Percentiles rank a stretch among this genome's conserved stretches.
Conservation (phyloP, 2,888 invertebrate genomes). For the Tinea pellionella region DNA sequence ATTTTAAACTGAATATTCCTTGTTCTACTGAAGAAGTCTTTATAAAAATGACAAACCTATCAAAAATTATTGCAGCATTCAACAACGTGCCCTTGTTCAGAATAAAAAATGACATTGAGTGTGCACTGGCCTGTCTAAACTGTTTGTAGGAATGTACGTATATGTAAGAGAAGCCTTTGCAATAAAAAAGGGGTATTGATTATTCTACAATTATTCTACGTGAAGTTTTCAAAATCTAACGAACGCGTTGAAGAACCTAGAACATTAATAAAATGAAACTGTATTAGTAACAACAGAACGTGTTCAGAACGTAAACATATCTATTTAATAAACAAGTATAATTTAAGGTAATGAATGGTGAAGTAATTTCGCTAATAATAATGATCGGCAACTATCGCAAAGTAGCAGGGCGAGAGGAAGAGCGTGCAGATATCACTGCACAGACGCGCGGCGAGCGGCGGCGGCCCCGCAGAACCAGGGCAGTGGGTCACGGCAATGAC, state of each 20-base stretch:
- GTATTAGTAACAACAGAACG: background rate
- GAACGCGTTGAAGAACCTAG: background rate
- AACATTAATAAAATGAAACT: background rate
- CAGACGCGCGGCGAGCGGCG: constrained; percentile 19
- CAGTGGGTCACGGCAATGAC: constrained; percentile 78
- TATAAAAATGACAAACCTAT: too few relatives aligned
- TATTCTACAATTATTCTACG: background rate
- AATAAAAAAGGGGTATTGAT: background rate
- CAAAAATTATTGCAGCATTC: background rate
- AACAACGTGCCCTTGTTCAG: background rate
- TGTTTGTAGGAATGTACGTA: too few relatives aligned
- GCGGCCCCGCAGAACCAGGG: constrained; percentile 74
- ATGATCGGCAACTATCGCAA: background rate
- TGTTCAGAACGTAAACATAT: background rate
- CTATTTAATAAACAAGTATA: background rate
- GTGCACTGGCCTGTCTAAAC: constrained; percentile 5
- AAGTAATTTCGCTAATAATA: background rate
- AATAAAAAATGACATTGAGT: constrained; percentile 1
- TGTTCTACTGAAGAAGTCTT: too few relatives aligned
- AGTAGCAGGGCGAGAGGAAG: constrained; percentile 28
- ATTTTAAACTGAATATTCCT: background rate
- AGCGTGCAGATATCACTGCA: constrained; percentile 65
- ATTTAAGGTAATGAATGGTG: background rate
- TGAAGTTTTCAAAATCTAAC: background rate
- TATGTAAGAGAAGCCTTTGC: background rate